A percentile compares a stretch with the other conserved stretches of the same genome.
These are phyloP conservation scores for Drosophila subquinaria DNA, from an alignment of 2,888 invertebrate genomes.

Conservation along the genomic window DNA sequence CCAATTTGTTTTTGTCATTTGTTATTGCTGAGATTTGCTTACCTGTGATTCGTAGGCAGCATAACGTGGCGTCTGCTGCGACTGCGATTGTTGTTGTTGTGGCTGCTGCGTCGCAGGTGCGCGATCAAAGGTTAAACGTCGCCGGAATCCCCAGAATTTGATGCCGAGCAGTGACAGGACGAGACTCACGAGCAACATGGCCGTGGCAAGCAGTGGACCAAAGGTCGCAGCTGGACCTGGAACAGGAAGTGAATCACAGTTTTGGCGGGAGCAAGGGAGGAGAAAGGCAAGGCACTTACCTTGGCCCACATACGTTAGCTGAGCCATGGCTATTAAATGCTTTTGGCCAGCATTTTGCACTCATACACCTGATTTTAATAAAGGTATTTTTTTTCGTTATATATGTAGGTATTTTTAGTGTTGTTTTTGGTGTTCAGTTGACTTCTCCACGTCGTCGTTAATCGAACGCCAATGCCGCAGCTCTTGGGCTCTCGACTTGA, in stretches of 20 bases:
- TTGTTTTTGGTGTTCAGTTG: slow-evolving; percentile 23
- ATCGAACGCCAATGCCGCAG: slow-evolving; percentile 62
- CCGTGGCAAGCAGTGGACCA: slow-evolving; percentile 53
- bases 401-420: slow-evolving; percentile 5
- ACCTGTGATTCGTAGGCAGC: slow-evolving; percentile 71
- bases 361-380: slow-evolving; percentile 47
- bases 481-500: slow-evolving; percentile 29
- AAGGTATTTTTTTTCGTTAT: slow-evolving; percentile 30
- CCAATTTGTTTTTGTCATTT: slow-evolving; percentile 1
- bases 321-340: slow-evolving; percentile 63
- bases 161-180: slow-evolving; percentile 84
- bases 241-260: background rate
- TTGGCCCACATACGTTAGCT: slow-evolving; percentile 66
- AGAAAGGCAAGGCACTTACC: slow-evolving; percentile 47
- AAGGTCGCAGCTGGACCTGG: slow-evolving; percentile 46
- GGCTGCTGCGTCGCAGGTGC: slow-evolving; percentile 27
- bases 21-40: slow-evolving; percentile 33
- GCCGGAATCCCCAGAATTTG: slow-evolving; percentile 86
- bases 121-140: slow-evolving; percentile 82
- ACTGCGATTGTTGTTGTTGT: slow-evolving; percentile 30
- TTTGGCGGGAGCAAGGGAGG: background rate
- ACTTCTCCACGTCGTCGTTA: slow-evolving; percentile 74
- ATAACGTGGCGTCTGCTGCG: slow-evolving; percentile 64
- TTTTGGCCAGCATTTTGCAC: slow-evolving; percentile 61
- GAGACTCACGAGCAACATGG: slow-evolving; percentile 72